Evolutionary conservation across 2,797 vertebrate genomes (phyloP).

Genomic region (Distichodus sexfasciatus): DNA sequence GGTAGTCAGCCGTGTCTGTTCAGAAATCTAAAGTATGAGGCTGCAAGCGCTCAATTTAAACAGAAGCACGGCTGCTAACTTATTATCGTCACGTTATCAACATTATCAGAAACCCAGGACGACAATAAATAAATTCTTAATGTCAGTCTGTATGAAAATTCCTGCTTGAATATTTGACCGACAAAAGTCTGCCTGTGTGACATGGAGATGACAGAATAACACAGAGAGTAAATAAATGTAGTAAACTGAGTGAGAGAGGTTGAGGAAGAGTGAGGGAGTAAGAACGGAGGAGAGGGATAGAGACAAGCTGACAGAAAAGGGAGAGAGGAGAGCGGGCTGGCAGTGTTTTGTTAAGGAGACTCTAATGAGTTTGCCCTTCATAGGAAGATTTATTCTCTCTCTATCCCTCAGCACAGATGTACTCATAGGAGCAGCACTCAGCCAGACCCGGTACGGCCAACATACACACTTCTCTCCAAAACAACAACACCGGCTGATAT

Average conservation of each 20-base stretch:
- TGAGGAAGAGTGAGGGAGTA: conserved; percentile 17
- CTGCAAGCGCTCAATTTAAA: too few species aligned
- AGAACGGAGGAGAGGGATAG: neutral
- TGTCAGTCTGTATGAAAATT: too few species aligned
- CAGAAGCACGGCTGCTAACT: too few species aligned
- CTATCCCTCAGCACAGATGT: conserved; percentile 23
- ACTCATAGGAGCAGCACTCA: conserved; percentile 33
- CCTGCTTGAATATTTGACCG: too few species aligned
- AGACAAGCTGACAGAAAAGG: neutral
- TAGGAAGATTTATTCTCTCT: conserved; percentile 41
- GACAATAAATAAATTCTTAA: too few species aligned
- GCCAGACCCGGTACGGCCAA: conserved; percentile 45
- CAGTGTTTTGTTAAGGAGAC: conserved; percentile 41
- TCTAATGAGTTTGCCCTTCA: conserved; percentile 52
- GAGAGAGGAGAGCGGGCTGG: neutral
- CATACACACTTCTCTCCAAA: conserved; percentile 63
- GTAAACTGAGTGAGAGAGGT: neutral
- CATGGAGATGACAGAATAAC: neutral
- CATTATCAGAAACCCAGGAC: too few species aligned
- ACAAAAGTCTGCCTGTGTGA: too few species aligned
- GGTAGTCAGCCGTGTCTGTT: too few species aligned
- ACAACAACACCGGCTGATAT: conserved; percentile 57
- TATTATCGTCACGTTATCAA: too few species aligned
- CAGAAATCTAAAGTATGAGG: too few species aligned
- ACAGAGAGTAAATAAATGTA: neutral